Evolutionary conservation across 2,888 invertebrate species (phyloP).

Genomic region (Antitype chi): DNA sequence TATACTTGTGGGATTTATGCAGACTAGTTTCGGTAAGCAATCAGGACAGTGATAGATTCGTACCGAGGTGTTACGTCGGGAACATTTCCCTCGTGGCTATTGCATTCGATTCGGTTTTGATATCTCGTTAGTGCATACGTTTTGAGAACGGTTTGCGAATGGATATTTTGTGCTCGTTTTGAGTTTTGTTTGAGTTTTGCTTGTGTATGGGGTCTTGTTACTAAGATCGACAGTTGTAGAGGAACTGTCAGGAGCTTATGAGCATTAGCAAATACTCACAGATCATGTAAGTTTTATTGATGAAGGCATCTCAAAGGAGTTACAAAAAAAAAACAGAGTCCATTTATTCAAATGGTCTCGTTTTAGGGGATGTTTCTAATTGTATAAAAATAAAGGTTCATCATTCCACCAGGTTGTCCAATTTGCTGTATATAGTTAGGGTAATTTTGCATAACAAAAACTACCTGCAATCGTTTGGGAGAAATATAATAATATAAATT

Average conservation of each 20-base stretch:
- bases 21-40: conserved; percentile 79
- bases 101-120: conserved; percentile 69
- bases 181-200: not conserved
- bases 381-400: fast-evolving
- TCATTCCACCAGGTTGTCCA: not conserved
- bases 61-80: conserved; percentile 69
- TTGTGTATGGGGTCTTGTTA: not conserved
- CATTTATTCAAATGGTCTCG: not conserved
- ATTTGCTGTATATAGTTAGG: too few species aligned
- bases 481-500: not conserved
- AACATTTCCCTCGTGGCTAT: conserved; percentile 69
- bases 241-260: not conserved
- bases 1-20: conserved; percentile 87
- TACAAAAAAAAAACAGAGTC: not conserved
- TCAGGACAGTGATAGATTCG: conserved; percentile 87
- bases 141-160: conserved; percentile 49
- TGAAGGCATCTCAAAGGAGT: too few species aligned
- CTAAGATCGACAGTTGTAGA: too few species aligned
- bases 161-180: conserved; percentile 15
- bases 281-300: not conserved
- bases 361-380: too few species aligned
- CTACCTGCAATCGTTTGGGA: not conserved
- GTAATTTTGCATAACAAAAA: not conserved
- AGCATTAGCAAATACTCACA: not conserved
- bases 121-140: conserved; percentile 67